Base-by-base conservation (phyloP, 2,113 vertebrate genomes). In the Perca schrenkii region DNA sequence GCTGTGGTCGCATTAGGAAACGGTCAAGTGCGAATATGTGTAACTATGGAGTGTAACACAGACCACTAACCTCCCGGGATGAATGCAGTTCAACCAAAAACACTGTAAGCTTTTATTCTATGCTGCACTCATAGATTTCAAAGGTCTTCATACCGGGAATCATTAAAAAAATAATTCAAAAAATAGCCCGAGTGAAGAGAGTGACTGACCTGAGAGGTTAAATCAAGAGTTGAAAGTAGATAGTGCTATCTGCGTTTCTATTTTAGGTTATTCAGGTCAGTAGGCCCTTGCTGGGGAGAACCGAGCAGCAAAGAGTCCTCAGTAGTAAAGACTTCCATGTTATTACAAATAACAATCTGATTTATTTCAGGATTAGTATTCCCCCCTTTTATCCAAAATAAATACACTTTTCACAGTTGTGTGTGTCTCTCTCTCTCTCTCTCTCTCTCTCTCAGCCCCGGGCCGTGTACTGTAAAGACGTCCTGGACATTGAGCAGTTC, bases 401-500 rank as follows among this genome's bases (percentile, higher is more conserved):
- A n/a, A 15, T 1, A 36, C 6, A 79, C 21, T 17, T 62, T n/a
- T 68, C 31, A 58, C 19, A 31, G 17, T 50, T 6, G 12, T 46
- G 25, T 73, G 6, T 36, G 36, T 50, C 28, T 65, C 8, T 46
- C n/a, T 43, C 60, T 49, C 17, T 1, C 10, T 13, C 17, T 43
- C 21, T 71, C 14, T 69, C 36, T 63, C 28, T 69, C 49, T 49
- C 19, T 57, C 92, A 98, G 97, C 97, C 97, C 8, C 95, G 96
- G 16, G 96, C 96, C 0, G 94, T 98, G 1, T 99, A 98, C 83
- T 99, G 97, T 86, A 99, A 97, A 94, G 96, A 98, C 53, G 90
- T 98, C 52, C 77, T 97, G 91, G 97, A 98, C 81, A 98, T 98
- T 1, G 95, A 96, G 80, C 97, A 95, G 91, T 98, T 99, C 93